A percentile compares a stretch with the other conserved stretches of the same genome.
phyloP scores from a whole-genome alignment of 2,797 vertebrate genomes.

The Glossophaga mutica region DNA sequence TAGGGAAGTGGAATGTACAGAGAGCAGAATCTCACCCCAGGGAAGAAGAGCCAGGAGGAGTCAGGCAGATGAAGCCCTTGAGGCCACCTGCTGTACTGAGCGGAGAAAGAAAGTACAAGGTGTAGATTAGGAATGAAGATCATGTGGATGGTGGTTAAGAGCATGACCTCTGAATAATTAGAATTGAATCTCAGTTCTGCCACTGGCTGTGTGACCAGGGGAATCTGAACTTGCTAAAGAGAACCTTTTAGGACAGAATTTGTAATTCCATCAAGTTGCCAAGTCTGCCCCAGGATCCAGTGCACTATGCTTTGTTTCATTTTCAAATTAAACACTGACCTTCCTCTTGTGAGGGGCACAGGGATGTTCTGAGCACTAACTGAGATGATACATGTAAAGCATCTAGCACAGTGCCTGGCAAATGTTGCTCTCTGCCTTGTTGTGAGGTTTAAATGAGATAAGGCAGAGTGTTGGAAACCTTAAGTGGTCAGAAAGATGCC shows the following conservation, averaged over 20 bases:
- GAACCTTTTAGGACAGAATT: background rate
- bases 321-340: background rate
- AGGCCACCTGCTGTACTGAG: background rate
- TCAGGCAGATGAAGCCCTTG: background rate
- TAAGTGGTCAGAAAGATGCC: background rate
- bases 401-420: background rate
- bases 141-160: background rate
- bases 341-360: background rate
- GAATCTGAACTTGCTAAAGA: background rate
- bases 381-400: background rate
- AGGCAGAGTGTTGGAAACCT: background rate
- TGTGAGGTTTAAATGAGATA: background rate
- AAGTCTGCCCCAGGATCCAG: background rate
- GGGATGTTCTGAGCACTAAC: background rate
- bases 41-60: background rate
- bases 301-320: background rate
- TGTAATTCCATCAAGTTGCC: background rate
- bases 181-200: background rate
- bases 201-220: background rate
- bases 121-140: background rate
- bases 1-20: background rate
- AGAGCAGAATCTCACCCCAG: background rate
- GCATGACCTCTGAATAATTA: background rate
- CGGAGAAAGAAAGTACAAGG: background rate
- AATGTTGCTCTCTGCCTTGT: background rate